Conservation (phyloP, 2,113 vertebrate species). For the Turdus rufiventris region DNA sequence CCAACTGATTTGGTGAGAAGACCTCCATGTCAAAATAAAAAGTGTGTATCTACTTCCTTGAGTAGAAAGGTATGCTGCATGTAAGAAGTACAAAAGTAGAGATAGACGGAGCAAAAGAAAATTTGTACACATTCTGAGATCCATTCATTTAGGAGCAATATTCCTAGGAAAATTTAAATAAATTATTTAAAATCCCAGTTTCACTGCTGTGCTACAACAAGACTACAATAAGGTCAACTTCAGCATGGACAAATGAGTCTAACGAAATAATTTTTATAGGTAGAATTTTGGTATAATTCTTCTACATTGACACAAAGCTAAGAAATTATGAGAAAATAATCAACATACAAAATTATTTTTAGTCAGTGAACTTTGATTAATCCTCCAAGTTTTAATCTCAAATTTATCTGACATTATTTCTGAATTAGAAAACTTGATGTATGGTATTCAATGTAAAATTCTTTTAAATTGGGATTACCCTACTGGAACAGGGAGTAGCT, state of each 20-base stretch:
- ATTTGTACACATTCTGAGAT: neutral
- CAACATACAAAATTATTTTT: neutral
- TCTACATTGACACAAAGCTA: neutral
- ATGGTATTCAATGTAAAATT: neutral
- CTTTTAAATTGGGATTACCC: neutral
- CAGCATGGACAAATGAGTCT: neutral
- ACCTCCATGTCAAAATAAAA: neutral
- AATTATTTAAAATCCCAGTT: rapidly evolving
- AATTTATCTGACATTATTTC: neutral
- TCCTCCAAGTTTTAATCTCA: neutral
- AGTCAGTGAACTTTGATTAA: neutral
- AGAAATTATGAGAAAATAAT: neutral
- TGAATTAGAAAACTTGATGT: neutral
- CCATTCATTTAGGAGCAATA: rapidly evolving
- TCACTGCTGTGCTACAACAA: neutral
- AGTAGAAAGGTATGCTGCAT: neutral
- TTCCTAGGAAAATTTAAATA: neutral
- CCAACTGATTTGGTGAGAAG: neutral
- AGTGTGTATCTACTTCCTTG: neutral
- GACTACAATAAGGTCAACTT: neutral
- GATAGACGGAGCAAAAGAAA: neutral
- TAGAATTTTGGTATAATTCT: neutral
- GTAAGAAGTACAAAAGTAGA: neutral
- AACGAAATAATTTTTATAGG: neutral
- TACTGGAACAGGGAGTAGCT: neutral